These are phyloP conservation scores for Leptobrachium leishanense DNA, from an alignment of 2,113 vertebrate genomes.

Conservation along the genomic window DNA sequence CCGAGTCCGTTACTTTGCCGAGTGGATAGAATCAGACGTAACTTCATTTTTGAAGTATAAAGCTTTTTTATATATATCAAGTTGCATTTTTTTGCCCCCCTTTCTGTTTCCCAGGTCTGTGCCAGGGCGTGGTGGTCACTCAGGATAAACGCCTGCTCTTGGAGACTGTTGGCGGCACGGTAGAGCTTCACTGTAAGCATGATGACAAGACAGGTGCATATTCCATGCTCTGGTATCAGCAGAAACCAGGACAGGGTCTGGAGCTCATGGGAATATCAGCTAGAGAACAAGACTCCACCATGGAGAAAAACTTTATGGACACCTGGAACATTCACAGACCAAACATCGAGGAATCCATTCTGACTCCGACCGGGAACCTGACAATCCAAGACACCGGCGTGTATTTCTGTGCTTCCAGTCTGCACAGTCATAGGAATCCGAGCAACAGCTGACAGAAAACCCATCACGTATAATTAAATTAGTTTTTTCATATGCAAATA, in stretches of 20 bases:
- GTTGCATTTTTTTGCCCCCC: neutral
- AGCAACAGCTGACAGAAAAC: constrained; percentile 12
- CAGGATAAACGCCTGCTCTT: neutral
- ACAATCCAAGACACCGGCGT: neutral
- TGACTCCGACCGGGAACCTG: neutral
- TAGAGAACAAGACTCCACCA: neutral
- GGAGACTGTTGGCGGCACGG: neutral
- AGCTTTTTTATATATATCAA: too few species aligned
- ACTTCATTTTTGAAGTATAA: too few species aligned
- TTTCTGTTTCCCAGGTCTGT: neutral
- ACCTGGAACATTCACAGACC: neutral
- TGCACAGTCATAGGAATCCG: constrained; percentile 7
- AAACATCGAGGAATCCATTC: neutral
- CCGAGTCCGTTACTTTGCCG: too few species aligned
- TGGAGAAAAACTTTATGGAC: neutral
- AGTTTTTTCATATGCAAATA: too few species aligned
- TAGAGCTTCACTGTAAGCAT: neutral
- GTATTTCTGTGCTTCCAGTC: constrained; percentile 31
- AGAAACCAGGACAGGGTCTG: constrained; percentile 7
- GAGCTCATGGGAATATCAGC: constrained; percentile 1
- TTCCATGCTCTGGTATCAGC: constrained; percentile 34
- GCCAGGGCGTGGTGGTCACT: neutral
- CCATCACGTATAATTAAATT: too few species aligned
- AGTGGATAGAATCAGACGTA: too few species aligned
- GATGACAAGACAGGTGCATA: neutral